Evolutionary conservation across 2,888 invertebrate species (phyloP).

Genomic region (Aphidius colemani): DNA sequence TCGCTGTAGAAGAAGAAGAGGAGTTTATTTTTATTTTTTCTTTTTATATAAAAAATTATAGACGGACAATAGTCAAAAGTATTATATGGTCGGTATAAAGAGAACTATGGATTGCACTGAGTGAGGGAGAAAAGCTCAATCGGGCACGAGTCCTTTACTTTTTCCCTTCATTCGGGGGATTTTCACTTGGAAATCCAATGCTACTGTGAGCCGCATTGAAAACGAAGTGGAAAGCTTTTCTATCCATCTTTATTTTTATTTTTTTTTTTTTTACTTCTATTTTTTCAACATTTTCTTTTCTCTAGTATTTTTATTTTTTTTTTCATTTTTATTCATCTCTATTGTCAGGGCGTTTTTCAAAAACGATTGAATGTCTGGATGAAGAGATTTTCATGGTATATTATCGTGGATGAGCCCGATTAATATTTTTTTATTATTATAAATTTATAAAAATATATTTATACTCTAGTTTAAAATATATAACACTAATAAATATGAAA

Average conservation of each 20-base stretch:
- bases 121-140: background rate
- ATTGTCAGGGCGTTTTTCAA: slow-evolving; percentile 29
- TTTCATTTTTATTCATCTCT: slow-evolving; percentile 14
- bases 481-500: no score
- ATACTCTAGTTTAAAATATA: no score
- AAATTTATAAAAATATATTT: slow-evolving; percentile 1
- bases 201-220: slow-evolving; percentile 23
- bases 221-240: slow-evolving; percentile 32
- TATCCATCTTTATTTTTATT: no score
- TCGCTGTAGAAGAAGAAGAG: no score
- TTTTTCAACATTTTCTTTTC: no score
- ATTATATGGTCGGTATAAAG: background rate
- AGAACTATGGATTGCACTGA: no score
- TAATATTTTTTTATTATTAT: slow-evolving; percentile 23
- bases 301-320: no score
- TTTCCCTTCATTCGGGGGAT: slow-evolving; percentile 7
- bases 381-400: slow-evolving; percentile 8
- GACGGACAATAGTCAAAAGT: slow-evolving; percentile 2
- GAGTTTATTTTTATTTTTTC: no score
- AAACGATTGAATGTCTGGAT: slow-evolving; percentile 18
- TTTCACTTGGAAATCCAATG: slow-evolving; percentile 1
- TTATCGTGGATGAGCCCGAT: slow-evolving; percentile 29
- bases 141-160: slow-evolving; percentile 9
- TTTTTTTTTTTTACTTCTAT: no score
- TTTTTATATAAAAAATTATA: no score